These are phyloP conservation scores for Fratercula arctica DNA, from an alignment of 2,797 vertebrate genomes.

Conservation along the genomic window DNA sequence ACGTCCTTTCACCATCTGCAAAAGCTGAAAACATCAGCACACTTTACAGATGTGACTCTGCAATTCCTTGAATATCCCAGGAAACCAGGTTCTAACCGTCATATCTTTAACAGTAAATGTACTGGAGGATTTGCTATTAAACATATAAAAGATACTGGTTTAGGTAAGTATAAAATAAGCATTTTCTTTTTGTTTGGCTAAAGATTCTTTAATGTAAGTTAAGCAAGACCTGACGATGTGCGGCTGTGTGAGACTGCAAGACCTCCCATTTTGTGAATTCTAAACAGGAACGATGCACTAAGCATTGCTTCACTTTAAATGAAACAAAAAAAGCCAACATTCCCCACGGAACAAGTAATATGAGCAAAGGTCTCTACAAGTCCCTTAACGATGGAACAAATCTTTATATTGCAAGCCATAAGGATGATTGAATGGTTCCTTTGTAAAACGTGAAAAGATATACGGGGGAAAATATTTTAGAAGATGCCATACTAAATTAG, in stretches of 20 bases:
- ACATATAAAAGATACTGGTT: not conserved
- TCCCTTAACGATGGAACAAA: conserved; percentile 14
- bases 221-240: not conserved
- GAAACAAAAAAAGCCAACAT: not conserved
- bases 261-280: not conserved
- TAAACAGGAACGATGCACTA: not conserved
- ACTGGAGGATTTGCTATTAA: not conserved
- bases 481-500: not conserved
- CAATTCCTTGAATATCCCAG: not conserved
- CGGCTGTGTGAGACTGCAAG: not conserved
- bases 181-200: not conserved
- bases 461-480: not conserved
- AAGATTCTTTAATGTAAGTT: not conserved
- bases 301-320: not conserved
- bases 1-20: not conserved
- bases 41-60: not conserved
- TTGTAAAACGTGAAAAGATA: not conserved
- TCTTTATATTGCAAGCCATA: not conserved
- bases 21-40: not conserved
- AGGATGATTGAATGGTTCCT: conserved; percentile 26
- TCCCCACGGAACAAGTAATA: not conserved
- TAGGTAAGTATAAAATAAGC: not conserved
- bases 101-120: not conserved
- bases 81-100: not conserved
- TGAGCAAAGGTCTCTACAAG: conserved; percentile 9